Base-by-base conservation (phyloP, 2,797 vertebrate genomes). In the Gymnothorax reevesii region DNA sequence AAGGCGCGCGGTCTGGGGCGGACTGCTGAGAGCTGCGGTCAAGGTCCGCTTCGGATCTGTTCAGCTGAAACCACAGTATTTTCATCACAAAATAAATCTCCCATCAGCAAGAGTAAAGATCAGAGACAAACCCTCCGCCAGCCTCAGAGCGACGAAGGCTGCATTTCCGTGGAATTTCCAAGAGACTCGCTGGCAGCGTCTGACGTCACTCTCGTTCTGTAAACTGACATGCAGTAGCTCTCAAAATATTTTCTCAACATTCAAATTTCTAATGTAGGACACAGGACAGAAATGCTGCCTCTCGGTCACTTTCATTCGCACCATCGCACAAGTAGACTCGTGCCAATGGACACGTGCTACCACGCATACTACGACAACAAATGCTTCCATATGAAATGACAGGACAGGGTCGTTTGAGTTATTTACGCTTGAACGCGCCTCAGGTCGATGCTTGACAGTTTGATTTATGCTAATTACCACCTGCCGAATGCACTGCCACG, bases 231-330 rank as follows among this genome's bases (percentile, higher is more conserved):
- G 33, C 13, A 15, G 8, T 54, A 85, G 57, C 69, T 42, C 33
- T 4, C 87, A 88, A 82, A 86, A 89, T 88, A 90, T 88, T 90
- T 90, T 92, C 93, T 92, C 86, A 0, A 92, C 90, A 91, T 89
- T 86, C 83, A 93, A 91, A 91, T 95, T 94, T 93, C 94, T 42
- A 73, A 94, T 92, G 89, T 89, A 87, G 86, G 92, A 89, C 95
- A 94, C 95, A 94, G 94, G 93, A 91, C 83, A 90, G 90, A 92
- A 95, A 93, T 93, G 92, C 93, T 94, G 93, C 94, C 95, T 93
- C 7, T 93, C 86, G 84, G n/a, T 90, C 88, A 90, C 86, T 92
- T 87, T 90, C 91, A 84, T 86, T 86, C 88, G 89, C 89, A 87
- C 88, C 86, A 86, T 60, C 83, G n/a, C 88, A 89, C 85, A 88